A percentile compares a stretch with the other conserved stretches of the same genome.
Conservation (phyloP, 2,888 invertebrate species). For the Acleris sparsana region DNA sequence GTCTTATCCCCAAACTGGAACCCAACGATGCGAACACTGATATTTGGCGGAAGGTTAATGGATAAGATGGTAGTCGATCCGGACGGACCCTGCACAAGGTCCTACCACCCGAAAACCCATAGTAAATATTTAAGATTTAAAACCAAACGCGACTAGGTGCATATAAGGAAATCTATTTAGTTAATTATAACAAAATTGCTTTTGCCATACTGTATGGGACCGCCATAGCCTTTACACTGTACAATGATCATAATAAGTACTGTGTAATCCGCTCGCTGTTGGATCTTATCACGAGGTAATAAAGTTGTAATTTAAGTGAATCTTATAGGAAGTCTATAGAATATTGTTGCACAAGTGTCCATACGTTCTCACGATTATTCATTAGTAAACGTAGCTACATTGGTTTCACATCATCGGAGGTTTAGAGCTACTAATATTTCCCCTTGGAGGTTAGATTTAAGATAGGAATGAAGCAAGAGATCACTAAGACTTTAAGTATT, state of each 20-base stretch:
- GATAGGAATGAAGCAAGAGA: constrained; percentile 4
- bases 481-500: neutral
- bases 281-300: neutral
- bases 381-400: constrained; percentile 13
- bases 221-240: constrained; percentile 8
- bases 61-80: too few species aligned
- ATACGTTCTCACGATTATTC: constrained; percentile 22
- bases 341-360: constrained; percentile 17
- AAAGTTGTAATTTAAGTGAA: neutral
- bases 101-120: too few species aligned
- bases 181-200: neutral
- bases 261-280: neutral
- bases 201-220: constrained; percentile 1
- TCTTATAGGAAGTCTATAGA: neutral
- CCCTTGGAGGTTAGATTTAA: constrained; percentile 20
- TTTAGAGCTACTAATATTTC: constrained; percentile 1
- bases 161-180: too few species aligned
- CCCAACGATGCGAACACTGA: too few species aligned
- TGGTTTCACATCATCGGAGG: neutral
- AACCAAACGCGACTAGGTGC: too few species aligned
- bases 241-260: neutral
- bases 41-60: too few species aligned
- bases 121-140: too few species aligned
- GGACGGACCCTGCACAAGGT: too few species aligned
- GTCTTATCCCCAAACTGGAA: too few species aligned